Conservation (phyloP, 2,113 vertebrate species). For the Octodon degus region DNA sequence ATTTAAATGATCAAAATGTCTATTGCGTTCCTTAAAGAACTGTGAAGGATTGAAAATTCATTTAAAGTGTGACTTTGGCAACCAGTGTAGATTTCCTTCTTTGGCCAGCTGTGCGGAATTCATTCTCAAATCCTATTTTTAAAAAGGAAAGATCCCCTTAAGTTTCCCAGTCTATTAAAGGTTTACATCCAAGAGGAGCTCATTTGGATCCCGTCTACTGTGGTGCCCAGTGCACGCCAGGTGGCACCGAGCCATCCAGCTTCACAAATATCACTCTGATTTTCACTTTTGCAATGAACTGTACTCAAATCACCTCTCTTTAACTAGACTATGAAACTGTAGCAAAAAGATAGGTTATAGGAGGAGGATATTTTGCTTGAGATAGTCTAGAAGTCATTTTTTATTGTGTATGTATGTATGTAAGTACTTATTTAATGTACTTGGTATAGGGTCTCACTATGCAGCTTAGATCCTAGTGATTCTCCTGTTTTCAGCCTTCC, state of each 20-base stretch:
- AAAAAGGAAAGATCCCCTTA: slow-evolving; percentile 31
- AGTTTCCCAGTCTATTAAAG: background rate
- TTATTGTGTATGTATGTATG: too few species aligned
- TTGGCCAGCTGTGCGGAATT: slow-evolving; percentile 56
- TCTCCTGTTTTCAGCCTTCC: too few species aligned
- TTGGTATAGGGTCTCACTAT: too few species aligned
- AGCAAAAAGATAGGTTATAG: background rate
- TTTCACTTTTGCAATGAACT: slow-evolving; percentile 49
- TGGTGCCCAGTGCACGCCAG: slow-evolving; percentile 34
- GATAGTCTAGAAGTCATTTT: slow-evolving; percentile 43
- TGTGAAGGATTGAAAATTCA: slow-evolving; percentile 36
- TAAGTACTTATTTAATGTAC: too few species aligned
- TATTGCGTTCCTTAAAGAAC: background rate
- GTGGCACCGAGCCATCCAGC: slow-evolving; percentile 36
- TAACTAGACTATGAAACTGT: background rate
- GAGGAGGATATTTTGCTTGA: background rate
- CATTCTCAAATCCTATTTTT: slow-evolving; percentile 52
- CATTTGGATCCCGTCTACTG: slow-evolving; percentile 36
- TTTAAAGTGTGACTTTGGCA: slow-evolving; percentile 56
- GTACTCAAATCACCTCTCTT: slow-evolving; percentile 21
- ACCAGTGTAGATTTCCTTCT: background rate
- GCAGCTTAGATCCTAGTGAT: too few species aligned
- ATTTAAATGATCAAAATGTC: slow-evolving; percentile 30
- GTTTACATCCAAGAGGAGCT: slow-evolving; percentile 53
- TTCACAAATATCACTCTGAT: slow-evolving; percentile 45